A percentile compares a stretch with the other conserved stretches of the same genome.
Evolutionary conservation across 2,888 invertebrate genomes (phyloP).

Genomic region (Chaetogeoica ovagalla): DNA sequence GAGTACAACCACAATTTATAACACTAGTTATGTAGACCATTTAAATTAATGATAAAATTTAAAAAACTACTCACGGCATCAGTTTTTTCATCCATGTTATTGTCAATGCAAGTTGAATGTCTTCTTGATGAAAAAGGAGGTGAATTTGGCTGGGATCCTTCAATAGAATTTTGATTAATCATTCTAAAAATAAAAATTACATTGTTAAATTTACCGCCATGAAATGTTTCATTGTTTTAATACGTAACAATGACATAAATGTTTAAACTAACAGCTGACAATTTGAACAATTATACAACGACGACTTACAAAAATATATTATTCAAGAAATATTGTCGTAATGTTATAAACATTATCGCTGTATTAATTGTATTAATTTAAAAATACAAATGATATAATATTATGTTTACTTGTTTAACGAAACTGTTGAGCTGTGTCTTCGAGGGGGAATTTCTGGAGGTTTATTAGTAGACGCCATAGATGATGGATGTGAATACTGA

Average conservation of each 20-base stretch:
- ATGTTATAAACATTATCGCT: neutral
- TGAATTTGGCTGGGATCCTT: constrained; percentile 18
- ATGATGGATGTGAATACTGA: neutral
- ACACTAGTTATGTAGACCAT: neutral
- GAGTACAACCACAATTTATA: neutral
- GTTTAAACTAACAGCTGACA: no score
- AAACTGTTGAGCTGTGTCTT: constrained; percentile 38
- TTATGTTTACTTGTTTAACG: constrained; percentile 27
- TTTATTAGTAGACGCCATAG: constrained; percentile 35
- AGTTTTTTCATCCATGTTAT: constrained; percentile 8
- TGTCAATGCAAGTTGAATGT: constrained; percentile 45
- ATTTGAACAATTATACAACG: no score
- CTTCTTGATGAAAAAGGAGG: constrained; percentile 16
- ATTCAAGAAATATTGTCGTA: no score
- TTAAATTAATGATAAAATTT: no score
- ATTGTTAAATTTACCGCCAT: no score
- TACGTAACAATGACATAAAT: no score
- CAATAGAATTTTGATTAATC: constrained; percentile 12
- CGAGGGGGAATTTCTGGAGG: constrained; percentile 47
- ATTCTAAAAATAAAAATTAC: constrained; percentile 3
- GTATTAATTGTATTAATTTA: neutral
- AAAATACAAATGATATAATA: neutral
- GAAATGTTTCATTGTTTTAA: no score
- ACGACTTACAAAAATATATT: no score
- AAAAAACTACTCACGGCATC: constrained; percentile 19